phyloP scores from a whole-genome alignment of 1,140 invertebrate genomes.

The Mercenaria mercenaria region DNA sequence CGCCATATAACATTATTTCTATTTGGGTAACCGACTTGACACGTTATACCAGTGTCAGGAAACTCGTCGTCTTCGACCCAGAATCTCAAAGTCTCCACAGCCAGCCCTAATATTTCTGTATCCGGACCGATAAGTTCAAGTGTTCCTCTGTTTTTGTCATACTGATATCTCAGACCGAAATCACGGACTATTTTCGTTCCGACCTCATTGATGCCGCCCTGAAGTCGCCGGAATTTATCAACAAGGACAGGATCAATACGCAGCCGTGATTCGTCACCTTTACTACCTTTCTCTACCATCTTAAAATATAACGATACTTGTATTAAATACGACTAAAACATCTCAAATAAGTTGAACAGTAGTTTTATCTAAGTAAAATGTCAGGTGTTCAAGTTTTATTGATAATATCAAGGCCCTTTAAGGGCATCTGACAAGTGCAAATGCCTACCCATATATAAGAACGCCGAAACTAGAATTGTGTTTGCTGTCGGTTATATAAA shows the following conservation, averaged over 20 bases:
- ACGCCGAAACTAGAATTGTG: too few relatives aligned
- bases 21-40: conserved; percentile 61
- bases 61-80: conserved; percentile 55
- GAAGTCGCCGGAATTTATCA: conserved; percentile 48
- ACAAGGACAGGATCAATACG: conserved; percentile 59
- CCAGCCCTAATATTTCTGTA: conserved; percentile 50
- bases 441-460: too few relatives aligned
- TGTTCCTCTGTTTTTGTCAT: conserved; percentile 17
- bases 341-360: too few relatives aligned
- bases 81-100: conserved; percentile 47
- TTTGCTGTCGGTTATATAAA: too few relatives aligned
- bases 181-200: conserved; percentile 50
- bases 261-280: neutral
- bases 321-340: too few relatives aligned
- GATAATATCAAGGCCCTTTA: too few relatives aligned
- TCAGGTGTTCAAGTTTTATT: too few relatives aligned
- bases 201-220: conserved; percentile 51
- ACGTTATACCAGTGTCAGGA: conserved; percentile 57
- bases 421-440: too few relatives aligned
- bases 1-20: conserved; percentile 56
- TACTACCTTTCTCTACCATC: neutral
- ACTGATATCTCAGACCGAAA: conserved; percentile 50
- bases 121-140: conserved; percentile 56
- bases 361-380: too few relatives aligned
- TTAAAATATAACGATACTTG: neutral